Conservation (phyloP, 2,797 vertebrate species). For the Gymnoscopelus braueri region DNA sequence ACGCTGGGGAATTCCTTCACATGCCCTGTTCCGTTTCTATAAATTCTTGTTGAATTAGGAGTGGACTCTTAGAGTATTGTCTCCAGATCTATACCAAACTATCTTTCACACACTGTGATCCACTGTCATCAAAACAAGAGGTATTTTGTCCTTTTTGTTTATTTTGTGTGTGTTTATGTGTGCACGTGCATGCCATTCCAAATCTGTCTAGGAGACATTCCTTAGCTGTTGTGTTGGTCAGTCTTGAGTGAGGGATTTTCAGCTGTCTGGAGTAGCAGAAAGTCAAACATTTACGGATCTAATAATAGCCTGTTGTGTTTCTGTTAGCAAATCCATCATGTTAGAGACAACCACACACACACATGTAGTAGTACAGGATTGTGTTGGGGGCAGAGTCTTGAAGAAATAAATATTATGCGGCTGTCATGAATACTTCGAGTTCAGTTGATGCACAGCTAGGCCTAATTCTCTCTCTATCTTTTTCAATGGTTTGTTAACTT, state of each 20-base stretch:
- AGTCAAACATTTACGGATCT: slow-evolving; percentile 56
- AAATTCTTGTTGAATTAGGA: slow-evolving; percentile 1
- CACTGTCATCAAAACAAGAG: slow-evolving; percentile 45
- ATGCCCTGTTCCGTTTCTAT: slow-evolving; percentile 1
- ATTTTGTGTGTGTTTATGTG: slow-evolving; percentile 16
- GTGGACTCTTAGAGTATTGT: slow-evolving; percentile 23
- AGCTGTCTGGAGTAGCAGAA: slow-evolving; percentile 60
- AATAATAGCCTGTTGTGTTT: slow-evolving; percentile 58
- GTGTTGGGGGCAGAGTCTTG: slow-evolving; percentile 14
- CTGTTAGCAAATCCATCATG: slow-evolving; percentile 23
- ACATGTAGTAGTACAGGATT: slow-evolving; percentile 25
- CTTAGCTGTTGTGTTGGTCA: slow-evolving; percentile 66
- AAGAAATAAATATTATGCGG: slow-evolving; percentile 28
- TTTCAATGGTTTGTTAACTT: background rate
- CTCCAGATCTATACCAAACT: background rate
- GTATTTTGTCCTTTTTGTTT: slow-evolving; percentile 45
- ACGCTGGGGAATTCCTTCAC: slow-evolving; percentile 24
- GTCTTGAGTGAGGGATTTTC: slow-evolving; percentile 56
- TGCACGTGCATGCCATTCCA: slow-evolving; percentile 25
- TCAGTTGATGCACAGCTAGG: slow-evolving; percentile 3
- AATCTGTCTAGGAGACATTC: slow-evolving; percentile 61
- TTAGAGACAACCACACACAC: background rate
- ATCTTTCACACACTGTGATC: slow-evolving; percentile 26
- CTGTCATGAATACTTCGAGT: slow-evolving; percentile 18
- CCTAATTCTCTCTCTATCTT: slow-evolving; percentile 20